These are phyloP conservation scores for Ataeniobius toweri DNA, from an alignment of 2,797 vertebrate species.

Conservation along the genomic window DNA sequence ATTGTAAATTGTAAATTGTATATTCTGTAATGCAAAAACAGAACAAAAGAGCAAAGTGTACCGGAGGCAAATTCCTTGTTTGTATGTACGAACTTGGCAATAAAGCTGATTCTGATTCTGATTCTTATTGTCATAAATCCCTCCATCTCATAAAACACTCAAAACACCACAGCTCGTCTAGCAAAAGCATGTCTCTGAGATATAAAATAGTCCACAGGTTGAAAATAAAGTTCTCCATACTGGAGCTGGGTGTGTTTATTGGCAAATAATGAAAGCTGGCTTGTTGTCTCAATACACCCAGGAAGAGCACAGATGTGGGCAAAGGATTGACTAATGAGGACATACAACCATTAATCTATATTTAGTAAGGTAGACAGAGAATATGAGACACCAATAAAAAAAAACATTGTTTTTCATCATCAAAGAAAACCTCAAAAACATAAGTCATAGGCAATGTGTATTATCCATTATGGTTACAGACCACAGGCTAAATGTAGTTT, in stretches of 20 bases:
- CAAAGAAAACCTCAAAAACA: slow-evolving; percentile 3
- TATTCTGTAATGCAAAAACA: too few species aligned
- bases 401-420: slow-evolving; percentile 15
- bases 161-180: slow-evolving; percentile 34
- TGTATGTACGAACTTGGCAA: too few species aligned
- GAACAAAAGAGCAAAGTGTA: too few species aligned
- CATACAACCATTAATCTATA: slow-evolving; percentile 15
- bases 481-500: not conserved
- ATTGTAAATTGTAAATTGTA: too few species aligned
- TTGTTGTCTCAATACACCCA: slow-evolving; percentile 46
- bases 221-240: slow-evolving; percentile 21
- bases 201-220: slow-evolving; percentile 13
- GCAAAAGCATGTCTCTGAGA: slow-evolving; percentile 34
- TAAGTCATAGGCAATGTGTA: not conserved
- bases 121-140: slow-evolving; percentile 49
- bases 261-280: slow-evolving; percentile 23
- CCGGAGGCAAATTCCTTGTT: too few species aligned
- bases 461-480: not conserved
- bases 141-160: slow-evolving; percentile 54
- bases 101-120: too few species aligned
- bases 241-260: slow-evolving; percentile 6
- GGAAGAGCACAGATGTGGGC: slow-evolving; percentile 37
- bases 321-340: slow-evolving; percentile 53
- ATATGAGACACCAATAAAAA: slow-evolving; percentile 12
- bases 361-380: slow-evolving; percentile 8